Conservation (phyloP, 2,113 vertebrate species). For the Emydocephalus ijimae region DNA sequence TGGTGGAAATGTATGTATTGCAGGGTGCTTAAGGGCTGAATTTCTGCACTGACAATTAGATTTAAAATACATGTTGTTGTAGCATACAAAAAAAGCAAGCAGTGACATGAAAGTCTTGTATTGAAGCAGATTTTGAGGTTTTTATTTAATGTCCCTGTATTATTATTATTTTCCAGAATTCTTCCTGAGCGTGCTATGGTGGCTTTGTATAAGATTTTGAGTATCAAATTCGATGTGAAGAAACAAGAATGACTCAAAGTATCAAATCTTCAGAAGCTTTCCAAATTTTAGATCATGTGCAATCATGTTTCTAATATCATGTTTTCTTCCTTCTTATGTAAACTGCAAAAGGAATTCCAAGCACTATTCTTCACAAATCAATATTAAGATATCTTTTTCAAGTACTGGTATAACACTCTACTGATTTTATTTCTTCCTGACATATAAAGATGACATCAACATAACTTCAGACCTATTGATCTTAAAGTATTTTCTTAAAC, state of each 20-base stretch:
- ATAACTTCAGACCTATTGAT: background rate
- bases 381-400: background rate
- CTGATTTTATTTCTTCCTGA: background rate
- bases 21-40: background rate
- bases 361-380: background rate
- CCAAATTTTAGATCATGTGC: background rate
- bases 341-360: background rate
- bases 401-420: background rate
- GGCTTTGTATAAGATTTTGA: constrained; percentile 15
- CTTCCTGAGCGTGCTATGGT: constrained; percentile 64
- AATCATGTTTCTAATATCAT: background rate
- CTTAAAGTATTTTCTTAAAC: background rate
- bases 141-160: background rate
- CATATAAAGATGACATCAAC: background rate
- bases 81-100: too few species aligned
- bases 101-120: background rate
- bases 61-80: background rate
- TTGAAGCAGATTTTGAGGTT: background rate
- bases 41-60: background rate
- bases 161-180: constrained; percentile 54
- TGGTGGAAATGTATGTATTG: constrained; percentile 51
- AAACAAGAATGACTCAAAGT: constrained; percentile 7
- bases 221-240: constrained; percentile 59
- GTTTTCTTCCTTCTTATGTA: background rate
- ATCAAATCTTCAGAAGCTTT: rapidly evolving